Percentiles rank a stretch among this genome's conserved stretches.
phyloP scores from a whole-genome alignment of 1,140 invertebrate genomes.

The Hyphantria cunea region DNA sequence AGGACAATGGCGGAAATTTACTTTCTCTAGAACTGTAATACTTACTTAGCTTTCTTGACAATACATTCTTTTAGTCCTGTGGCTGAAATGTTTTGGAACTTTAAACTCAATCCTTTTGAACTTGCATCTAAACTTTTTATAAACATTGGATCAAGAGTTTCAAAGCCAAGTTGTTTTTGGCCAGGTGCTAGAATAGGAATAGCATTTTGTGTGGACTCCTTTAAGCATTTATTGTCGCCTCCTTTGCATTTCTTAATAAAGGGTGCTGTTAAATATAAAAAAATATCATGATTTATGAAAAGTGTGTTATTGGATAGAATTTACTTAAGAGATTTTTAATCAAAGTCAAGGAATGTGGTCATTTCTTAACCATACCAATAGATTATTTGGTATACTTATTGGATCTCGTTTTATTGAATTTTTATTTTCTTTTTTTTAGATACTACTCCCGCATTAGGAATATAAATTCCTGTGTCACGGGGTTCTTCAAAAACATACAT shows the following conservation, averaged over 20 bases:
- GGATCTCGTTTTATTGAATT: too few relatives aligned
- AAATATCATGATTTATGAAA: too few relatives aligned
- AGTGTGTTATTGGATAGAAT: too few relatives aligned
- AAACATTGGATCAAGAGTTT: conserved; percentile 41
- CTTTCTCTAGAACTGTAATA: background rate
- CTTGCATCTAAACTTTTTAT: conserved; percentile 46
- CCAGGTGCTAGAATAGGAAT: conserved; percentile 44
- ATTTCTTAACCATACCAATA: too few relatives aligned
- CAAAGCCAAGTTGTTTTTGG: conserved; percentile 45
- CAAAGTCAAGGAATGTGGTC: too few relatives aligned
- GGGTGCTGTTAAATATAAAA: conserved; percentile 34
- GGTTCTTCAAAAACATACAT: too few relatives aligned
- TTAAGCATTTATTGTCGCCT: conserved; percentile 47
- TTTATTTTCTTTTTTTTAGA: too few relatives aligned
- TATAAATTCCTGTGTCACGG: too few relatives aligned
- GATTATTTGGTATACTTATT: too few relatives aligned
- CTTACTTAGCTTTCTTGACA: conserved; percentile 46
- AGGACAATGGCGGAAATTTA: too few relatives aligned
- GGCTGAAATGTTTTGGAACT: conserved; percentile 37
- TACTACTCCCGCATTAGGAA: too few relatives aligned
- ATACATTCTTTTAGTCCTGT: conserved; percentile 44
- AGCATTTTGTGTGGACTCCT: conserved; percentile 32
- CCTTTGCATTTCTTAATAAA: conserved; percentile 47
- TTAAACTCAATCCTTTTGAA: conserved; percentile 39
- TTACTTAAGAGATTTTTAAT: too few relatives aligned